Percentiles rank a stretch among this genome's conserved stretches.
phyloP scores from a whole-genome alignment of 2,113 vertebrate genomes.

The Brachionichthys hirsutus region DNA sequence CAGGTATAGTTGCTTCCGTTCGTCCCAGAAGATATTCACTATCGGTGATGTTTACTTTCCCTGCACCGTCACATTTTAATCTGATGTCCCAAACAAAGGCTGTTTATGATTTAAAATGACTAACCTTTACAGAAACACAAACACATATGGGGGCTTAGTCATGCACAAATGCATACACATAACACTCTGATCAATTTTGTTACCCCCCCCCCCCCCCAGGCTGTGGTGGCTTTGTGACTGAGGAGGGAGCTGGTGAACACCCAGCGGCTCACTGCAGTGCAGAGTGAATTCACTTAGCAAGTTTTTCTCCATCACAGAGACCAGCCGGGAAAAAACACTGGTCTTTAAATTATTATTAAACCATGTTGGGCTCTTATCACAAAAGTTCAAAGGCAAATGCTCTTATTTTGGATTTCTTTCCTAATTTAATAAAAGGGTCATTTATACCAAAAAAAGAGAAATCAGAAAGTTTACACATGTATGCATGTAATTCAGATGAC shows the following conservation, averaged over 20 bases:
- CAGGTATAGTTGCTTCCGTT: too few relatives aligned
- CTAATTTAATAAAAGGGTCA: too few relatives aligned
- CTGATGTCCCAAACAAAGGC: background rate
- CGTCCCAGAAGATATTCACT: background rate
- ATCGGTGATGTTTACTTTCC: background rate
- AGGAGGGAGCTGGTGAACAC: constrained; percentile 60
- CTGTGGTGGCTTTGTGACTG: constrained; percentile 56
- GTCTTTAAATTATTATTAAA: background rate
- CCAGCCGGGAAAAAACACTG: background rate
- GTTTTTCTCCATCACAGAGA: constrained; percentile 18
- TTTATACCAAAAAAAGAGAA: too few relatives aligned
- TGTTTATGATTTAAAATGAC: constrained; percentile 4
- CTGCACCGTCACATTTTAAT: background rate
- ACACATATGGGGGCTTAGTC: constrained; percentile 12
- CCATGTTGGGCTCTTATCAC: background rate
- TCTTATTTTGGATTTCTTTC: too few relatives aligned
- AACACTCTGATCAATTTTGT: constrained; percentile 65
- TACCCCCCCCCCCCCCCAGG: constrained; percentile 60
- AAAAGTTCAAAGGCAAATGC: background rate
- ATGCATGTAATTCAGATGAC: background rate
- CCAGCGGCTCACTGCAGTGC: constrained; percentile 63
- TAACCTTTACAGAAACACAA: constrained; percentile 5
- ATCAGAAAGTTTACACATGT: too few relatives aligned
- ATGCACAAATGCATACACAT: constrained; percentile 20
- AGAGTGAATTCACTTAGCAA: constrained; percentile 36